Base-by-base conservation (phyloP, 2,113 vertebrate genomes). In the Amphiprion percula region DNA sequence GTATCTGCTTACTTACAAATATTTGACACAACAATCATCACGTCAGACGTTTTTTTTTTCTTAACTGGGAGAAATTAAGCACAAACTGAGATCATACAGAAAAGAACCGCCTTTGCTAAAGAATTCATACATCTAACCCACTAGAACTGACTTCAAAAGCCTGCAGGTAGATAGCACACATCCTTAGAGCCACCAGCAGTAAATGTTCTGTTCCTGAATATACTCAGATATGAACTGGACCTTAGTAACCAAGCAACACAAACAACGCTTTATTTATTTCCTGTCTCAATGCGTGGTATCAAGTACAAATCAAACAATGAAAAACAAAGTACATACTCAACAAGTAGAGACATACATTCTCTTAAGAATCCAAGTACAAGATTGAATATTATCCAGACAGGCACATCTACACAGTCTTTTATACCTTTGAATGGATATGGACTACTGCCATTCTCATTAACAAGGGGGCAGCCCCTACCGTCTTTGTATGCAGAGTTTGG, bases 401-500 rank as follows among this genome's bases (percentile, higher is more conserved):
- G 60, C 60, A 21, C 19, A 16, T 70, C 37, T 16, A 21, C 47
- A 11, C 24, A 46, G 50, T 71, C 44, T 72, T 73, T 77, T 62
- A 78, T 65, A 50, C 74, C 49, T 62, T 62, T 80, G 79, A 83
- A 80, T 63, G 37, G 37, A 81, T 24, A 21, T 84, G 85, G 68
- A 89, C 60, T 23, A n/a, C 39, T 82, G 85, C 77, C 74, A 75
- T 81, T 58, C 73, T 80, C 78, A 74, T 86, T 84, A 80, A 72
- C 65, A 82, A 83, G 67, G 85, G 64, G 53, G 11, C 55, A 39
- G 65, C 77, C 75, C 75, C 47, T 5, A 23, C 62, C 50, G 46
- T 63, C 60, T 83, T 83, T 83, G 69, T 85, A 76, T 79, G 90
- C 83, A 85, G 73, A 82, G 67, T 85, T 86, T 55, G 72, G 77